Evolutionary conservation across 2,888 invertebrate genomes (phyloP), one percentile per base, ranked within the genome.

Genomic region (Petrolisthes cinctipes): DNA sequence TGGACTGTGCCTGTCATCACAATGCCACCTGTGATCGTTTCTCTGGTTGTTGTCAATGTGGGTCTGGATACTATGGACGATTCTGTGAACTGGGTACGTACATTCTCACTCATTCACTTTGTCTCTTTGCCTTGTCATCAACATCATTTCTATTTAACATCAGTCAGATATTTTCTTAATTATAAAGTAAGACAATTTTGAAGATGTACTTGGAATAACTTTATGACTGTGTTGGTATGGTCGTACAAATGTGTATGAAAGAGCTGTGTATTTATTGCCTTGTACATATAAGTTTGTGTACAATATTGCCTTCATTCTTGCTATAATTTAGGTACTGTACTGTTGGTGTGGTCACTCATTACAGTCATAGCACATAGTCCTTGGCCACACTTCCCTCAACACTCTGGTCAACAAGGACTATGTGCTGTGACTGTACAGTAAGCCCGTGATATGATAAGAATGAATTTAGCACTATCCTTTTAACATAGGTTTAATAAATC

Each of bases 1-100:
- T 95, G 71, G 94, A 94, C 9, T 98, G 98, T 92, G 94, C 95
- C 90, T 98, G 98, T 93, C 94, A 95, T 92, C 97, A 97, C 92
- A 96, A 95, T 92, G 97, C 97, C 66, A 96, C 95, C 91, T 98
- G 98, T 93, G 96, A 96, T 56, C 96, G 97, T 0, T 93, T 96
- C 20, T 96, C 97, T 92, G 98, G 98, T 91, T 95, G 95, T 0
- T 98, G 98, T 91, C 94, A 96, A 20, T 98, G 98, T 92, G 96
- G 96, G 90, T 95, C 95, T 57, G 96, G 96, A 92, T 95, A 94
- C 61, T 98, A 94, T 92, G 98, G 98, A 85, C 94, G 95, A 89
- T 96, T 96, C 92, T 99, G 98, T 92, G 94, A 94, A 23, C 94
- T 95, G 91, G 94, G 94, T 85, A 20, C n/a, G 37, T 37, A 37